A percentile compares a stretch with the other conserved stretches of the same genome.
These are phyloP conservation scores for Poeciliopsis prolifica DNA, from an alignment of 2,113 vertebrate genomes.

Conservation along the genomic window DNA sequence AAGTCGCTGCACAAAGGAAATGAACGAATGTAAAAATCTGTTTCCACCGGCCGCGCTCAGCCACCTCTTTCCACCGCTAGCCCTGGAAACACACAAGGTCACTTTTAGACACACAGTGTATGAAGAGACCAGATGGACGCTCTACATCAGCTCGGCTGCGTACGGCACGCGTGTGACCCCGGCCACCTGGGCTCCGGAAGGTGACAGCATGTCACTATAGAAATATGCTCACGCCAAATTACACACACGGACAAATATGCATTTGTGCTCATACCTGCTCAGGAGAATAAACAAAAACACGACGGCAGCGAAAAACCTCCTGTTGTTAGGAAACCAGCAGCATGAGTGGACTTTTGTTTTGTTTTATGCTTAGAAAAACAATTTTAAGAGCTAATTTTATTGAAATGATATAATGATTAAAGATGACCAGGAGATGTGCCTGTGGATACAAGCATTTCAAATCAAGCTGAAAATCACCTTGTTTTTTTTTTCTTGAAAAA, in stretches of 20 bases:
- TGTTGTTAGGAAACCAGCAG: not conserved
- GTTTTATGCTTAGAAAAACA: not conserved
- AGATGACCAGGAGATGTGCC: not conserved
- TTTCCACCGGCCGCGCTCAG: not conserved
- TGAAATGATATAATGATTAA: not conserved
- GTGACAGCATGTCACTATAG: conserved; percentile 56
- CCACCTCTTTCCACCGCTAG: conserved; percentile 3
- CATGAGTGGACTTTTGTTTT: too few species aligned
- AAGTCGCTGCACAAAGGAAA: not conserved
- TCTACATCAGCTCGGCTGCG: conserved; percentile 60
- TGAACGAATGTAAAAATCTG: conserved; percentile 4
- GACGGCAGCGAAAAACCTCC: not conserved
- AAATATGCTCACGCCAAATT: conserved; percentile 11
- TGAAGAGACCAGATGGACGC: conserved; percentile 64
- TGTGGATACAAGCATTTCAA: not conserved
- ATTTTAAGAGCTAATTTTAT: not conserved
- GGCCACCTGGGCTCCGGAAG: conserved; percentile 69
- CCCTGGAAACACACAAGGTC: conserved; percentile 46
- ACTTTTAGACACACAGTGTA: conserved; percentile 39
- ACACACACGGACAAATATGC: conserved; percentile 9
- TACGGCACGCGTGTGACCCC: conserved; percentile 62
- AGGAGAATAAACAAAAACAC: not conserved
- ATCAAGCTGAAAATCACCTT: not conserved
- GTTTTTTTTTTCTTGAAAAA: not conserved
- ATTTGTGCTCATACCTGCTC: not conserved